Evolutionary conservation across 2,113 vertebrate species (phyloP), one percentile per base, ranked within the genome.

Genomic region (Nibea coibor): DNA sequence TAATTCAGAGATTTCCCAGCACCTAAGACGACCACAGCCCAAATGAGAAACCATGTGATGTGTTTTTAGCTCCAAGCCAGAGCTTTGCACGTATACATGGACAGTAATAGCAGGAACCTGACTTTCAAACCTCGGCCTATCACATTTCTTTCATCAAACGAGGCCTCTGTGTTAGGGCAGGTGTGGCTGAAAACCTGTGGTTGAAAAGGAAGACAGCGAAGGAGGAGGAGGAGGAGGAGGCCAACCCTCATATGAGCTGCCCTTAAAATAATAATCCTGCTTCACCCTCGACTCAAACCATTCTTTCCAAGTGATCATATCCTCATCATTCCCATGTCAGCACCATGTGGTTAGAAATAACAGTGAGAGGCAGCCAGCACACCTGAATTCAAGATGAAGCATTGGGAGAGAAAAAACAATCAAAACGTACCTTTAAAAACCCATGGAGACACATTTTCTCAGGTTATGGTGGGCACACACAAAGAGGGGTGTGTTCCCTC

Each of bases 141-240:
- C 80, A 64, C 48, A 54, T 91, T 91, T 89, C 85, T 80, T 50
- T 72, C 88, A 90, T 90, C 85, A 91, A 87, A 92, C 77, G 58
- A 51, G 76, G 62, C 75, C 78, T 89, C 82, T 92, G 88, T 92
- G 84, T 88, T 62, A 10, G 63, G 35, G 64, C 85, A 91, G 87
- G 90, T 90, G 84, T 90, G 91, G 83, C 78, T 88, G 85, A 75
- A 91, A 90, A 83, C 71, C 68, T 87, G 86, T 65, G 87, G 88
- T 84, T 90, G 28, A 88, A 79, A 83, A 77, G 53, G 70, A 83
- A 74, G 82, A 68, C 47, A 67, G 75, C 43, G 11, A 58, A 68
- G 72, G 70, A 64, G 63, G 59, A 22, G 68, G 77, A 68, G 72
- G 70, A 64, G 63, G 59, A 22, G 68, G 77, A 81, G 81, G 73